Conservation (phyloP, 2,888 invertebrate species). For the Melanophora roralis region DNA sequence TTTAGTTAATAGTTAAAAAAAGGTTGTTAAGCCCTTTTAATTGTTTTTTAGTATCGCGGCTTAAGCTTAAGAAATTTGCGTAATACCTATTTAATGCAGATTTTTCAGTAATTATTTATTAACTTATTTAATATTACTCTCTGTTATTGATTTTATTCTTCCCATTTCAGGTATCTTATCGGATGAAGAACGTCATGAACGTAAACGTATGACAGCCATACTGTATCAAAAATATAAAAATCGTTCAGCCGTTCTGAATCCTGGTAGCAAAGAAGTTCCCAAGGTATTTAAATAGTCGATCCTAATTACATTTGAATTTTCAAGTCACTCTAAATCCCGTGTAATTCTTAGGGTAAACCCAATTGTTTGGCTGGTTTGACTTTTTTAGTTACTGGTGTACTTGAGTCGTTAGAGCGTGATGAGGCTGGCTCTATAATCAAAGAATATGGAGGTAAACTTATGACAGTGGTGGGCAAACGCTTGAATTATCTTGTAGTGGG, state of each 20-base stretch:
- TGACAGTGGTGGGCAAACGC: constrained; percentile 85
- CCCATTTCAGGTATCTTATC: constrained; percentile 68
- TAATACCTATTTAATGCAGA: no score
- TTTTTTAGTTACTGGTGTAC: constrained; percentile 89
- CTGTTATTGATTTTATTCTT: no score
- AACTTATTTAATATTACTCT: no score
- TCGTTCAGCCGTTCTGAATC: constrained; percentile 88
- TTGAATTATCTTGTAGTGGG: constrained; percentile 90
- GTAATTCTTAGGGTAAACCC: constrained; percentile 81
- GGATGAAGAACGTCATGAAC: constrained; percentile 84
- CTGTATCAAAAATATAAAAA: constrained; percentile 87
- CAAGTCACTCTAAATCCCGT: background rate
- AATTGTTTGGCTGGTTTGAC: constrained; percentile 84
- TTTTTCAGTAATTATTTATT: no score
- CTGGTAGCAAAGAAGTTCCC: constrained; percentile 90
- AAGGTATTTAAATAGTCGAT: constrained; percentile 79
- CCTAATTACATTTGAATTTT: no score
- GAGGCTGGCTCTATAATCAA: constrained; percentile 86
- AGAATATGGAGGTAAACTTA: constrained; percentile 88
- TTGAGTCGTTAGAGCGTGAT: constrained; percentile 91
- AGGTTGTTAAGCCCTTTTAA: no score
- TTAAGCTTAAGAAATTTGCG: no score
- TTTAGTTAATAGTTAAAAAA: no score
- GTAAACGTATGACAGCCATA: constrained; percentile 81
- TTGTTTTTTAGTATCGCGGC: no score